Percentiles rank a stretch among this genome's conserved stretches.
Evolutionary conservation across 2,797 vertebrate genomes (phyloP).

Genomic region (Bradypodion pumilum): DNA sequence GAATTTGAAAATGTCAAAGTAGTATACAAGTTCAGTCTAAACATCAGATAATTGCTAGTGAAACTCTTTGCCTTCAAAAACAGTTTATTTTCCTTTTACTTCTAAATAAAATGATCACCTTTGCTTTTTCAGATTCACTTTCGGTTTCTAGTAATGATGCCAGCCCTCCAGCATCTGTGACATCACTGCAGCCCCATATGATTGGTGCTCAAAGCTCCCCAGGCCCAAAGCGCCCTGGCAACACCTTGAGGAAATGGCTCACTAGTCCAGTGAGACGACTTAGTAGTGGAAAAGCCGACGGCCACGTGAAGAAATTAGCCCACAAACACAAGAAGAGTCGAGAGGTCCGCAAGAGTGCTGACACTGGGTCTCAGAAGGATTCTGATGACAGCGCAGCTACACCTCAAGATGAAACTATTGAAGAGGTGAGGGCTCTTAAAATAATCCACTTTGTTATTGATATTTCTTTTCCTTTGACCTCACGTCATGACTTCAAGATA

Average conservation of each 20-base stretch:
- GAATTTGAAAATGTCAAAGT: too few relatives aligned
- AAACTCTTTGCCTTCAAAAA: neutral
- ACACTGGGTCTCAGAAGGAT: slow-evolving; percentile 93
- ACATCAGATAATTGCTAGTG: neutral
- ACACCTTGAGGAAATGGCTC: slow-evolving; percentile 97
- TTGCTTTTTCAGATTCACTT: slow-evolving; percentile 83
- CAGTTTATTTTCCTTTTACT: neutral
- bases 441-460: fast-evolving
- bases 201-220: slow-evolving; percentile 93
- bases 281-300: slow-evolving; percentile 96
- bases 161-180: slow-evolving; percentile 92
- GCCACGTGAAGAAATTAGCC: slow-evolving; percentile 95
- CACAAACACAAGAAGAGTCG: slow-evolving; percentile 97
- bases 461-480: neutral
- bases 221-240: slow-evolving; percentile 94
- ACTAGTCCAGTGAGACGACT: slow-evolving; percentile 96
- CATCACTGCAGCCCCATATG: slow-evolving; percentile 91
- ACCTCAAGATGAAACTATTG: slow-evolving; percentile 94
- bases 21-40: neutral
- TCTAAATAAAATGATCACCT: neutral
- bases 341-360: slow-evolving; percentile 92
- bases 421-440: slow-evolving; percentile 84
- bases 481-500: too few relatives aligned
- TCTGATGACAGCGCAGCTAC: slow-evolving; percentile 96
- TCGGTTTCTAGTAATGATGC: slow-evolving; percentile 97